Evolutionary conservation across 2,888 invertebrate genomes (phyloP).

Genomic region (Celastrina argiolus): DNA sequence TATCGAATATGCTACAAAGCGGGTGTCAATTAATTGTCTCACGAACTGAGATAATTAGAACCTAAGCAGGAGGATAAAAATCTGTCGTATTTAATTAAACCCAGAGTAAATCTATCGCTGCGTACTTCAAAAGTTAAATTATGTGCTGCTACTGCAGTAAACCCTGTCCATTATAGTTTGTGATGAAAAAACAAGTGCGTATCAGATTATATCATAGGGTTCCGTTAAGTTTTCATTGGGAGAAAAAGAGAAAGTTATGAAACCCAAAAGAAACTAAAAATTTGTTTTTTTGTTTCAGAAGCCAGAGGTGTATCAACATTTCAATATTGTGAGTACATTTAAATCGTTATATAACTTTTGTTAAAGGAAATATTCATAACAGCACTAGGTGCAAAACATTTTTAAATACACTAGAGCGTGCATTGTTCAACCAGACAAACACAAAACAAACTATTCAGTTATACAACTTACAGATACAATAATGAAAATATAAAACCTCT

Average conservation of each 20-base stretch:
- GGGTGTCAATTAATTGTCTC: conserved; percentile 4
- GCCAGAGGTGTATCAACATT: neutral
- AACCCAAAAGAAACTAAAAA: too few relatives aligned
- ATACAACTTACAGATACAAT: conserved; percentile 6
- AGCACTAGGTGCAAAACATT: neutral
- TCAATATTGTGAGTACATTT: neutral
- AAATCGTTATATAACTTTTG: neutral
- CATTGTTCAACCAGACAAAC: neutral
- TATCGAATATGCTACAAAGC: neutral
- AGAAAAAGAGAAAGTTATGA: neutral
- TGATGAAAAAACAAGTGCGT: neutral
- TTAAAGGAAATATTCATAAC: neutral
- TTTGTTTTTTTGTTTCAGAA: neutral
- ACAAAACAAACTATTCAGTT: neutral
- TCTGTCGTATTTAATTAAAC: neutral
- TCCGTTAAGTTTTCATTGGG: neutral
- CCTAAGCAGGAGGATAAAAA: neutral
- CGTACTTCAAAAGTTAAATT: neutral
- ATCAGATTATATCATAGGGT: neutral
- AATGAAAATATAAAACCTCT: neutral
- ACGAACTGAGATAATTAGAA: neutral
- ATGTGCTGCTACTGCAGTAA: neutral
- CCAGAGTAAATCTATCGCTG: conserved; percentile 9
- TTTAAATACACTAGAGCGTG: neutral
- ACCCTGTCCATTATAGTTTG: neutral